Evolutionary conservation across 2,113 vertebrate species (phyloP), one percentile per base, ranked within the genome.

Genomic region (Hyperopisus bebe): DNA sequence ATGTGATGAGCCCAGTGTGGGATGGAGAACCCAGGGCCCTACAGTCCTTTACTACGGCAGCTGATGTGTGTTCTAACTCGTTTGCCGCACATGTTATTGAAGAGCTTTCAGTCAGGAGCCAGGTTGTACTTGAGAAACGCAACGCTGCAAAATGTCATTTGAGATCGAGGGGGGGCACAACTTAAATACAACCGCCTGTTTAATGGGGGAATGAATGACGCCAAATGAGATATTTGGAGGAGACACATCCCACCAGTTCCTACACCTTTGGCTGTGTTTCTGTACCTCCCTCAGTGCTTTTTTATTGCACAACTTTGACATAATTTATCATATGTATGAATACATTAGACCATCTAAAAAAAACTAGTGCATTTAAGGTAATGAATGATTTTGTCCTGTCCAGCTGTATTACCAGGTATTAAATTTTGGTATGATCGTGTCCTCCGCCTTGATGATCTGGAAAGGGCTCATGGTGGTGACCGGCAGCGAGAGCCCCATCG

Each of bases 341-440:
- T 77, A 15, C 31, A 35, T 39, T 77, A 39, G 17, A 77, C 17
- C 13, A 17, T 39, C 35, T 42, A 42, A 39, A 39, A 70, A 77
- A 35, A 42, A 39, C 4, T 1, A 74, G 17, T 77, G 35, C 42
- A 46, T 39, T 70, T 70, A 66, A 13, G 8, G 19, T 89, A 58
- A 62, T 46, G 24, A 46, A 4, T 58, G 21, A n/a, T 89, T 39
- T 87, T 6, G 48, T 83, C 86, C 82, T 86, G 89, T 94, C 1
- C 93, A 99, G 98, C 96, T 99, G 0, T 99, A 99, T 93, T 99
- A 99, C 94, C 98, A 99, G 95, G 98, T 99, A 93, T 94, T 99
- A 91, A 99, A 99, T 94, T 99, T 99, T 94, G 98, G 98, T 82
- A 99, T 99, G 98, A 99, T 99, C 83, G 98, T 99, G 91, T 99